These are phyloP conservation scores for Solenopsis invicta DNA, from an alignment of 1,140 invertebrate genomes.

Conservation along the genomic window DNA sequence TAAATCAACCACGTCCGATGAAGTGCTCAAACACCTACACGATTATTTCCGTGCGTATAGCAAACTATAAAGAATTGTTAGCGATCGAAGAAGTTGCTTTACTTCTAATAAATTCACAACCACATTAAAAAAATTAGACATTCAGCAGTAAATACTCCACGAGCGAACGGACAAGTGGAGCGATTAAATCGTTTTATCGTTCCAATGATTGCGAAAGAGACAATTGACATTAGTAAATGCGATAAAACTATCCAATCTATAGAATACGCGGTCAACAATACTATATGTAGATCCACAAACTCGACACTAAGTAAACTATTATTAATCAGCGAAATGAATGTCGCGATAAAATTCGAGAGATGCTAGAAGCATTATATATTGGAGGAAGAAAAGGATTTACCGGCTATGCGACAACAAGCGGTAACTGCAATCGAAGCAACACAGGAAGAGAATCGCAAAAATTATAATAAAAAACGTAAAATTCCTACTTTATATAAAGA, in stretches of 20 bases:
- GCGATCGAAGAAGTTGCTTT: neutral
- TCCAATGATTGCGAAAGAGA: neutral
- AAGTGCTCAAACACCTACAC: neutral
- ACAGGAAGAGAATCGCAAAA: too few relatives aligned
- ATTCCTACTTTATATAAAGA: neutral
- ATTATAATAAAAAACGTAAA: neutral
- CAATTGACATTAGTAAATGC: neutral
- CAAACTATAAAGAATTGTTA: neutral
- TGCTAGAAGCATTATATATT: neutral
- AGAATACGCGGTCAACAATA: constrained; percentile 40
- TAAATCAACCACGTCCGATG: neutral
- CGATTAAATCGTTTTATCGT: neutral
- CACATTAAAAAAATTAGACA: neutral
- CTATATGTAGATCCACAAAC: neutral
- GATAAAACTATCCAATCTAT: neutral
- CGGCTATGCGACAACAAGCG: too few relatives aligned
- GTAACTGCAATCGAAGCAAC: neutral
- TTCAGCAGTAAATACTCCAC: neutral
- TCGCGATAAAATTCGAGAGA: neutral
- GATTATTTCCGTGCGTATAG: neutral
- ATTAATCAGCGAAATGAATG: neutral
- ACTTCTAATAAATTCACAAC: neutral
- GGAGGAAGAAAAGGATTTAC: too few relatives aligned
- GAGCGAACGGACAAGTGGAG: neutral
- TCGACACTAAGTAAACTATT: neutral